phyloP scores from a whole-genome alignment of 2,113 vertebrate genomes.

The Hemicordylus capensis region DNA sequence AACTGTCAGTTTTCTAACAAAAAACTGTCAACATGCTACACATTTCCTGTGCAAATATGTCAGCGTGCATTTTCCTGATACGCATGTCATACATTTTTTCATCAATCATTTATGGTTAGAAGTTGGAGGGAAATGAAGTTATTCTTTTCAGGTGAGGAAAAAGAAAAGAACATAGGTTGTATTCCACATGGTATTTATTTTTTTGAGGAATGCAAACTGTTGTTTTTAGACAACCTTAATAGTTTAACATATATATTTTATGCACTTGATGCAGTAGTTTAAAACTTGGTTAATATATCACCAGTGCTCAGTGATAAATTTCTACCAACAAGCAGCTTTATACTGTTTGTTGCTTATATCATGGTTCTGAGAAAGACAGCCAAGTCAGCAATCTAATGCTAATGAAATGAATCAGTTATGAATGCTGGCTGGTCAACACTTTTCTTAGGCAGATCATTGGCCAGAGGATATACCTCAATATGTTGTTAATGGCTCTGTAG shows the following conservation, averaged over 20 bases:
- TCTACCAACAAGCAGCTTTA: slow-evolving; percentile 37
- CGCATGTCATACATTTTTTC: slow-evolving; percentile 66
- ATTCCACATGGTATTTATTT: slow-evolving; percentile 37
- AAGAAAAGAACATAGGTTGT: slow-evolving; percentile 38
- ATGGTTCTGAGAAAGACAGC: slow-evolving; percentile 4
- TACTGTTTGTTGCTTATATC: slow-evolving; percentile 35
- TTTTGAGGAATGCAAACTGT: slow-evolving; percentile 24
- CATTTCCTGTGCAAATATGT: slow-evolving; percentile 70
- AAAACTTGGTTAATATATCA: slow-evolving; percentile 37
- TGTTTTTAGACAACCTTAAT: slow-evolving; percentile 27
- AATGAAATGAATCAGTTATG: too few species aligned
- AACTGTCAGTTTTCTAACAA: slow-evolving; percentile 78
- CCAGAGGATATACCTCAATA: too few species aligned
- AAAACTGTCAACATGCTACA: slow-evolving; percentile 70
- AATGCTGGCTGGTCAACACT: too few species aligned
- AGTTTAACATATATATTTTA: slow-evolving; percentile 13
- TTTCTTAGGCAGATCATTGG: too few species aligned
- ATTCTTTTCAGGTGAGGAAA: slow-evolving; percentile 23
- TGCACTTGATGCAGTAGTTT: slow-evolving; percentile 4
- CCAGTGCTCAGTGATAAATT: slow-evolving; percentile 21
- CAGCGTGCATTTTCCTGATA: slow-evolving; percentile 72
- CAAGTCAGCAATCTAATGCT: neutral
- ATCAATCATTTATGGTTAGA: slow-evolving; percentile 73
- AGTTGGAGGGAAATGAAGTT: slow-evolving; percentile 31
- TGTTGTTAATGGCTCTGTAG: too few species aligned